Conservation (phyloP, 2,113 vertebrate species). For the Odobenus rosmarus region DNA sequence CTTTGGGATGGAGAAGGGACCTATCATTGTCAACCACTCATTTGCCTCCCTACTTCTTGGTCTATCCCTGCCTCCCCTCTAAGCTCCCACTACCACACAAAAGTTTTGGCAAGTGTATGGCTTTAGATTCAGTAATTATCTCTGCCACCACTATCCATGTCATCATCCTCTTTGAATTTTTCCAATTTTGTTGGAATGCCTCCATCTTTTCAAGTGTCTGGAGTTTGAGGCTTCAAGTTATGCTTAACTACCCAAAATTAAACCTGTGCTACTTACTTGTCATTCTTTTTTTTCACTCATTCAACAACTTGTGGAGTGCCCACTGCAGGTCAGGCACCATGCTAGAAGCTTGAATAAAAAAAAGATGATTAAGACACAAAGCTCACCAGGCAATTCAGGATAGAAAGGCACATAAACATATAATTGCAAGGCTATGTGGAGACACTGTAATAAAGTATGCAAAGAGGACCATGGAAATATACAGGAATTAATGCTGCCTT, state of each 20-base stretch:
- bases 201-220: neutral
- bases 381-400: neutral
- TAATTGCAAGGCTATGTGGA: neutral
- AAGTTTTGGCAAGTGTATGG: neutral
- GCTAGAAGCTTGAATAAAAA: neutral
- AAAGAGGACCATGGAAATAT: neutral
- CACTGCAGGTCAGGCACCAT: neutral
- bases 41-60: neutral
- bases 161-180: neutral
- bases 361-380: neutral
- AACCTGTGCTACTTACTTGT: neutral
- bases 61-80: neutral
- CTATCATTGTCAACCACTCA: neutral
- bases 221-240: neutral
- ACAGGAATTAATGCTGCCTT: neutral
- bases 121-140: neutral
- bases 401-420: neutral
- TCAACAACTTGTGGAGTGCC: neutral
- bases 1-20: neutral
- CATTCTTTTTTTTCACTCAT: constrained; percentile 21
- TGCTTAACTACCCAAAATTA: constrained; percentile 11
- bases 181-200: neutral
- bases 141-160: neutral
- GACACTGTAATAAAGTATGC: neutral
- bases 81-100: neutral